Evolutionary conservation across 2,113 vertebrate species (phyloP), one percentile per base, ranked within the genome.

Genomic region (human): DNA sequence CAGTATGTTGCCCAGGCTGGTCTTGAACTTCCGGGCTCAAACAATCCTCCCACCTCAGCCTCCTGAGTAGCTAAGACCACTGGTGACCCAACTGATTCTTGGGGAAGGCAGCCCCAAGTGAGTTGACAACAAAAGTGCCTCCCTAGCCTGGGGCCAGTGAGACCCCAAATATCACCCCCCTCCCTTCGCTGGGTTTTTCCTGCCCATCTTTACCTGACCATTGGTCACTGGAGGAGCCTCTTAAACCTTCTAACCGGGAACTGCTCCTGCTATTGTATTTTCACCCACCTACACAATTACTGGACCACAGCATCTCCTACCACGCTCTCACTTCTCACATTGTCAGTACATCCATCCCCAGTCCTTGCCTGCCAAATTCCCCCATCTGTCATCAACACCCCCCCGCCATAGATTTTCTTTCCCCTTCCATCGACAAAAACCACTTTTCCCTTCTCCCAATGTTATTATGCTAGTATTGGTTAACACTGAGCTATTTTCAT

Each of bases 311-410:
- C 55, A 10, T 35, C 73, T 89, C 52, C 20, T n/a, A 20, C 57
- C 17, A 3, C 0, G 0, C 0, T 30, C 38, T 48, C 38, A 6
- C 8, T 43, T 14, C 25, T 25, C 20, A 84, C 12, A 3, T 4
- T 4, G 40, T n/a, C 70, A 32, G 40, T 48, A 35, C 16, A 1
- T 8, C 11, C 12, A 0, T 1, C 11, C 48, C 70, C 38, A 3
- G 40, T 25, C 32, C 8, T 48, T 20, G 59, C 23, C 76, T 61
- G 55, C 9, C 0, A 0, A 3, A 55, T 30, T 64, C 27, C 32
- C 10, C 17, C 32, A 38, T 27, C 59, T 50, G 32, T 38, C 75
- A 30, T 32, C 57, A 52, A 1, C 25, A 35, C 8, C 18, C 27
- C 27, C 8, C 23, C 30, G 40, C 23, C 3, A 18, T 23, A 52